A percentile compares a stretch with the other conserved stretches of the same genome.
Evolutionary conservation across 2,113 vertebrate species (phyloP).

Genomic region (Peucedramus taeniatus): DNA sequence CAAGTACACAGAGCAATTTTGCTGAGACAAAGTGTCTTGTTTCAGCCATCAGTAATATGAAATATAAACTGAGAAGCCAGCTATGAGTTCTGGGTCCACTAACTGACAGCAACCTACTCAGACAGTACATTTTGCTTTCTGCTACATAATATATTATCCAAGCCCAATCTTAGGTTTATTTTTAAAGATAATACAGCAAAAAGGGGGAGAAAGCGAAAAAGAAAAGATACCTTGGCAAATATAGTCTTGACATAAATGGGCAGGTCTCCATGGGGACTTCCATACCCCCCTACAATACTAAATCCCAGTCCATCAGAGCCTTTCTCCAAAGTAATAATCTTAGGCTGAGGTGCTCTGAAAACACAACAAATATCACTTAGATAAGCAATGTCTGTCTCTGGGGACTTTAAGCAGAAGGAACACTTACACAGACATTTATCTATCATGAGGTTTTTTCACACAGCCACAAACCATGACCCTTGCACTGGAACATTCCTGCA

Average conservation of each 20-base stretch:
- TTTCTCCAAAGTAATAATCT: constrained; percentile 90
- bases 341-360: constrained; percentile 83
- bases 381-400: constrained; percentile 19
- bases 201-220: neutral
- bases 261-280: constrained; percentile 95
- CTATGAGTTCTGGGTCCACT: neutral
- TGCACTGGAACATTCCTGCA: neutral
- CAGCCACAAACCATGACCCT: neutral
- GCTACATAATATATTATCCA: neutral
- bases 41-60: neutral
- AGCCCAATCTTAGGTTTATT: constrained; percentile 11
- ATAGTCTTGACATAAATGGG: constrained; percentile 98
- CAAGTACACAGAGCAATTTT: neutral
- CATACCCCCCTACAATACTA: constrained; percentile 94
- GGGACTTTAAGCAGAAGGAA: constrained; percentile 52
- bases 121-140: neutral
- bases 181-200: constrained; percentile 23
- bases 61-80: neutral
- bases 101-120: neutral
- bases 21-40: neutral
- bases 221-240: constrained; percentile 88
- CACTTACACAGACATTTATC: neutral
- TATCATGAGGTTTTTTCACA: neutral
- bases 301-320: constrained; percentile 94
- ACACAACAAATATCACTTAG: constrained; percentile 71